Percentiles rank a stretch among this genome's conserved stretches.
Conservation (phyloP, 2,888 invertebrate species). For the Pantelozetes paolii region DNA sequence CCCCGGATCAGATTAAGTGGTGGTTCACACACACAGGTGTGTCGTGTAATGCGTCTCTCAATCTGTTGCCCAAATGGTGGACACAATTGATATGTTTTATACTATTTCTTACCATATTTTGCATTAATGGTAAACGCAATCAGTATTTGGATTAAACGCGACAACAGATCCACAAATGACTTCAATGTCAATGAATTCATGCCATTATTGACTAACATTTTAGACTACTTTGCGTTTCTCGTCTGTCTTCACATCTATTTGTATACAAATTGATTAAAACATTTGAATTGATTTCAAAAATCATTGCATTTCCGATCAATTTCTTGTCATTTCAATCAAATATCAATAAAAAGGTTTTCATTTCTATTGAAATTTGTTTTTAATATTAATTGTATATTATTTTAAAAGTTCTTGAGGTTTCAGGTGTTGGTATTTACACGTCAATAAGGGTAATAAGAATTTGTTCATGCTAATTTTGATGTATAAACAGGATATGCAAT, state of each 20-base stretch:
- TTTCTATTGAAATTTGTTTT: too few relatives aligned
- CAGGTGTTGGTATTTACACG: too few relatives aligned
- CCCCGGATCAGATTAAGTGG: conserved; percentile 39
- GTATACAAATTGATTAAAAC: background rate
- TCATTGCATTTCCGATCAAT: too few relatives aligned
- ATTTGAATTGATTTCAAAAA: too few relatives aligned
- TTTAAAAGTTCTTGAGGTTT: too few relatives aligned
- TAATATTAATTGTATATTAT: too few relatives aligned
- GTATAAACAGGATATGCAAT: too few relatives aligned
- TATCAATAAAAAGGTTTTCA: too few relatives aligned
- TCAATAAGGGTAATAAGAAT: too few relatives aligned
- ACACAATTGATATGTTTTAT: conserved; percentile 1
- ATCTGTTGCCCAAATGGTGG: conserved; percentile 1
- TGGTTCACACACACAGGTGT: conserved; percentile 40
- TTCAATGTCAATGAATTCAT: background rate
- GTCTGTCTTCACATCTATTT: conserved; percentile 20
- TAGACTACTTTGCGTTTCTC: conserved; percentile 17
- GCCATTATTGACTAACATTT: conserved; percentile 21
- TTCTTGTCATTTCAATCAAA: too few relatives aligned
- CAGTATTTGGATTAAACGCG: conserved; percentile 8
- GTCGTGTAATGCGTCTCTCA: conserved; percentile 30
- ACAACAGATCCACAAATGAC: background rate
- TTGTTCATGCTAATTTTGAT: too few relatives aligned
- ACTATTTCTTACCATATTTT: conserved; percentile 15
- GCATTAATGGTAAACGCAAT: conserved; percentile 26